Evolutionary conservation across 2,888 invertebrate species (phyloP), one percentile per base, ranked within the genome.

Genomic region (Diaphora mendica): DNA sequence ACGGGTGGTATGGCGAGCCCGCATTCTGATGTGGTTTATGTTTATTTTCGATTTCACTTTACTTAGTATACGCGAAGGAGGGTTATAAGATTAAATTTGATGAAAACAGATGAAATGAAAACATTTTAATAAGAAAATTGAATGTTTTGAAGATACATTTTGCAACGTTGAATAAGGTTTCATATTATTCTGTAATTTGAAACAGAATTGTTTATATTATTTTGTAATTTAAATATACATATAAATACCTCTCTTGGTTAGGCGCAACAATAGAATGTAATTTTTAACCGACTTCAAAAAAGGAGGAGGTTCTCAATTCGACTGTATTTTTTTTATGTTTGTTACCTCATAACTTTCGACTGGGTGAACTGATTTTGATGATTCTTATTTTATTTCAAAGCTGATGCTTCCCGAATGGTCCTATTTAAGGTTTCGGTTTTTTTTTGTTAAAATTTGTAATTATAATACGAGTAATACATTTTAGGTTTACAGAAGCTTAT

Each of bases 11-110:
- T 79, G 79, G 84, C 80, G 78, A 84, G 82, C 92, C 93, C 93
- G 93, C 92, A 92, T 92, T 87, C 81, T 87, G 88, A 88, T 87
- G 86, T 82, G 78, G 79, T 71, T 85, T 85, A 80, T 90, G 89
- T 91, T 91, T 90, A 88, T 90, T 90, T 93, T 93, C 93, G 91
- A 92, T 93, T 93, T 92, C 92, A 91, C 91, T 90, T 87, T 81
- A 84, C 86, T 86, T 84, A 87, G 87, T 88, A 88, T 82, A 90
- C 79, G 86, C 85, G 80, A 86, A 87, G 80, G 84, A 82, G 84
- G 82, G 84, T 85, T 85, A 88, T 85, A 82, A 85, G 85, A 87
- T 86, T 83, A 86, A 86, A 86, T 84, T 82, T 80, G 85, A 83
- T 77, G 79, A 85, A 85, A 84, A 85, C 82, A 84, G 83, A 87